Percentiles rank a stretch among this genome's conserved stretches.
Conservation (phyloP, 2,888 invertebrate species). For the Anoplius nigerrimus region DNA sequence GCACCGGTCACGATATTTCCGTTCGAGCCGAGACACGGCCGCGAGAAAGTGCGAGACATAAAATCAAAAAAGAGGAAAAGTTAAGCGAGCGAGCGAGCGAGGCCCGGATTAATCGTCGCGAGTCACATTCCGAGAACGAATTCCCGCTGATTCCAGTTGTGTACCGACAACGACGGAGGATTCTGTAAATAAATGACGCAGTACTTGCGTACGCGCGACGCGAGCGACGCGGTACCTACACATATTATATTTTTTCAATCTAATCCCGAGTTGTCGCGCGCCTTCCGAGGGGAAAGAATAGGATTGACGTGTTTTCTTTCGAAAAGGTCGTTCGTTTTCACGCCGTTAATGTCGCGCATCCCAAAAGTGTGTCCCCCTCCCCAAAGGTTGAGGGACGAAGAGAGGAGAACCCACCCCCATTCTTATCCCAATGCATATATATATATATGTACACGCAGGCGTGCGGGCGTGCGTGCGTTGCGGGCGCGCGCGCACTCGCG, state of each 20-base stretch:
- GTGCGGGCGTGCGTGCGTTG: no score
- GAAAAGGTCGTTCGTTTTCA: not conserved
- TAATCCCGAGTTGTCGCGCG: constrained; percentile 36
- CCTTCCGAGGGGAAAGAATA: constrained; percentile 9
- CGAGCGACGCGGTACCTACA: constrained; percentile 23
- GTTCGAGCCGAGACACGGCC: no score
- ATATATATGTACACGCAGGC: no score
- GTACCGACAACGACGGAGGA: not conserved
- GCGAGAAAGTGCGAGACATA: no score
- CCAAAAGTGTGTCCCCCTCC: no score
- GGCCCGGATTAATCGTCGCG: not conserved
- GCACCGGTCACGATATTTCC: no score
- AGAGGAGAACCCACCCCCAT: no score
- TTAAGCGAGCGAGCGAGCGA: not conserved
- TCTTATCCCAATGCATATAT: no score
- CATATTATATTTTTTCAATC: constrained; percentile 49
- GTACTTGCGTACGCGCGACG: constrained; percentile 21
- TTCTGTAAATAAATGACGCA: constrained; percentile 8
- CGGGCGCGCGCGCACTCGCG: no score
- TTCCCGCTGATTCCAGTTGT: constrained; percentile 1
- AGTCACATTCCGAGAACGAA: not conserved
- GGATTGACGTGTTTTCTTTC: constrained; percentile 2
- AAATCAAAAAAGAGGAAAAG: not conserved
- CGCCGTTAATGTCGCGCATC: no score
- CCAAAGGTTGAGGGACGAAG: no score